Conservation (phyloP, 1,140 invertebrate genomes). For the Eciton burchellii region DNA sequence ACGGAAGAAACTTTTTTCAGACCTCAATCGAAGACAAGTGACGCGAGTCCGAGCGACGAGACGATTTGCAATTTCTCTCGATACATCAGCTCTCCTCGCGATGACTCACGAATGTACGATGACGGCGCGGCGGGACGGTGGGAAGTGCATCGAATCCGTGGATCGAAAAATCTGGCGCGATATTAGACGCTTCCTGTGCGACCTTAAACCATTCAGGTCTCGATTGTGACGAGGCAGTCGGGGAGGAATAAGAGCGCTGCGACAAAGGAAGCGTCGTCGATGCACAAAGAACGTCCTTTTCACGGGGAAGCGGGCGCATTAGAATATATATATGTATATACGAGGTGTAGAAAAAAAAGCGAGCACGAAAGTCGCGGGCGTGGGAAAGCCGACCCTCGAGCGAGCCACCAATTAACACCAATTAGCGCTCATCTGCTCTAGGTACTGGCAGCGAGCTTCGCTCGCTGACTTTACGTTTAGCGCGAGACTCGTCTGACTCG, state of each 20-base stretch:
- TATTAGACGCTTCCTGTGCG: conserved; percentile 50
- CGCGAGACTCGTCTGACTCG: conserved; percentile 66
- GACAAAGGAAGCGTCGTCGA: conserved; percentile 59
- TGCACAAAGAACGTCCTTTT: conserved; percentile 64
- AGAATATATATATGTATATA: conserved; percentile 70
- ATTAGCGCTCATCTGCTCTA: conserved; percentile 79
- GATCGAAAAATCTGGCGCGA: conserved; percentile 33
- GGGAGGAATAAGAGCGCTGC: conserved; percentile 42
- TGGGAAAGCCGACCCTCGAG: conserved; percentile 75
- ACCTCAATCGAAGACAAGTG: too few species aligned
- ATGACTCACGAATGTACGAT: background rate
- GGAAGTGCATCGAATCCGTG: background rate
- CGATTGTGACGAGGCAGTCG: conserved; percentile 39
- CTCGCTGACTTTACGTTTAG: conserved; percentile 73
- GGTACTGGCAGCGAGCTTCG: conserved; percentile 68
- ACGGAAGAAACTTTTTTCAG: too few species aligned
- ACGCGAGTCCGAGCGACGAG: background rate
- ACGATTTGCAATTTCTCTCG: background rate
- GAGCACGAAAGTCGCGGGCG: conserved; percentile 76
- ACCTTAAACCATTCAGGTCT: conserved; percentile 46
- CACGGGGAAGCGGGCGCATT: conserved; percentile 47
- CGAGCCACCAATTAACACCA: conserved; percentile 78
- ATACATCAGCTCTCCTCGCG: background rate
- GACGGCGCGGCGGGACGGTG: background rate
- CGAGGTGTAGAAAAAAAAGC: conserved; percentile 70